Evolutionary conservation across 2,888 invertebrate genomes (phyloP), one percentile per base, ranked within the genome.

Genomic region (Eilema griseolum): DNA sequence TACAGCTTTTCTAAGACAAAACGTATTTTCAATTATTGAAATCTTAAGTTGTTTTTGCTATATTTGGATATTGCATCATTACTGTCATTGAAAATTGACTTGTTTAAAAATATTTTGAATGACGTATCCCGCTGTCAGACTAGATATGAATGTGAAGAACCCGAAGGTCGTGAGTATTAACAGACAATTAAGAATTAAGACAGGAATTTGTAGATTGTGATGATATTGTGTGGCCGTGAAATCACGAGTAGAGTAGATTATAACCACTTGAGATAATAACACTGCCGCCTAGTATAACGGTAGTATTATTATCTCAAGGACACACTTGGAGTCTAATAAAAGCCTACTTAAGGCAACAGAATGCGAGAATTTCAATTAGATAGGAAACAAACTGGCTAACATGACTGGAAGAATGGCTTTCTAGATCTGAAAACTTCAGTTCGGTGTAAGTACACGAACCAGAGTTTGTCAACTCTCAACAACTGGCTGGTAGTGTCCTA

Each of bases 181-280:
- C 24, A 59, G 57, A 59, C 57, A 59, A 26, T 59, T 24, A 59
- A 59, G 26, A 59, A 59, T 26, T 59, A 59, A 59, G 57, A 23
- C 57, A 16, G 23, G 26, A 59, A 24, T 14, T 14, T 26, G 57
- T 59, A 59, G 26, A 59, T 24, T 23, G 57, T 59, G 57, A 59
- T 59, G 26, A 59, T 59, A 59, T 23, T 14, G 14, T 24, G 14
- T 24, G 57, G 16, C 26, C 57, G 23, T 59, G 57, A 59, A 59
- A 59, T 59, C 23, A 14, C 26, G 57, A 59, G 23, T 59, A 59
- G 24, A 59, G 23, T 24, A 23, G 57, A 59, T 24, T 59, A 59
- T 26, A 59, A 59, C 5, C 26, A n/a, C 23, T 59, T 59, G 57
- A 59, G 57, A 24, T 59, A 24, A 59, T 23, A 46, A 46, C 46